These are phyloP conservation scores for Eutrigla gurnardus DNA, from an alignment of 2,797 vertebrate genomes.

Conservation along the genomic window DNA sequence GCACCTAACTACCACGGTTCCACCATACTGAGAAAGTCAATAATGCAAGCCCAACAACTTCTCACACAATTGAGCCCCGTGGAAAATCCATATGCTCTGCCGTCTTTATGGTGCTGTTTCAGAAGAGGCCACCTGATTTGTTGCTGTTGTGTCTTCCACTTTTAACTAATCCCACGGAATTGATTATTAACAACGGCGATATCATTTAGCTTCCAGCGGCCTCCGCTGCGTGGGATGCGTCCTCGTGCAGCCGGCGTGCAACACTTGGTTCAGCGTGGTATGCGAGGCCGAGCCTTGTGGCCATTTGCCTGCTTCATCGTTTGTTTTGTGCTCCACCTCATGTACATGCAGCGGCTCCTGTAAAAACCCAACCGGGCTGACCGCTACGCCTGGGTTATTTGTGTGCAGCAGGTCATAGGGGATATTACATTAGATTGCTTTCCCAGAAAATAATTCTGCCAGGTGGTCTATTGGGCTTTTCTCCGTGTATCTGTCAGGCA, in stretches of 20 bases:
- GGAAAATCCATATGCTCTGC: constrained; percentile 94
- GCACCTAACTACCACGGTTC: constrained; percentile 92
- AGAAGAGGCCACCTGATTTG: constrained; percentile 75
- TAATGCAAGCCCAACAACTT: constrained; percentile 99
- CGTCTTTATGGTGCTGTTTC: constrained; percentile 82
- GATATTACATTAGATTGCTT: constrained; percentile 86
- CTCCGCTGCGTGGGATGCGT: constrained; percentile 54
- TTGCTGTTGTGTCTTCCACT: constrained; percentile 77
- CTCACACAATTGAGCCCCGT: constrained; percentile 95
- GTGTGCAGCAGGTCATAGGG: constrained; percentile 74
- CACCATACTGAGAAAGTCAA: constrained; percentile 92
- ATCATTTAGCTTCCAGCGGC: constrained; percentile 69
- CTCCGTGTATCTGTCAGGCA: constrained; percentile 74
- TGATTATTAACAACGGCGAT: constrained; percentile 73
- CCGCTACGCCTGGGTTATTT: constrained; percentile 80
- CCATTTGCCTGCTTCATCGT: constrained; percentile 74
- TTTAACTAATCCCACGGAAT: constrained; percentile 83
- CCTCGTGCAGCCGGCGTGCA: constrained; percentile 1
- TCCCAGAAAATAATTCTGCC: constrained; percentile 82
- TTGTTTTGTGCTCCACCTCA: constrained; percentile 77
- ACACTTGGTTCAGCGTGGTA: constrained; percentile 40
- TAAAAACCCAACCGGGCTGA: constrained; percentile 73
- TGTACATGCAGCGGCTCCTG: constrained; percentile 77
- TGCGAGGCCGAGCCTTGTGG: constrained; percentile 60
- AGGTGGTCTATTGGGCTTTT: constrained; percentile 74